These are phyloP conservation scores for Amaurobius ferox DNA, from an alignment of 2,888 invertebrate species.

Conservation along the genomic window DNA sequence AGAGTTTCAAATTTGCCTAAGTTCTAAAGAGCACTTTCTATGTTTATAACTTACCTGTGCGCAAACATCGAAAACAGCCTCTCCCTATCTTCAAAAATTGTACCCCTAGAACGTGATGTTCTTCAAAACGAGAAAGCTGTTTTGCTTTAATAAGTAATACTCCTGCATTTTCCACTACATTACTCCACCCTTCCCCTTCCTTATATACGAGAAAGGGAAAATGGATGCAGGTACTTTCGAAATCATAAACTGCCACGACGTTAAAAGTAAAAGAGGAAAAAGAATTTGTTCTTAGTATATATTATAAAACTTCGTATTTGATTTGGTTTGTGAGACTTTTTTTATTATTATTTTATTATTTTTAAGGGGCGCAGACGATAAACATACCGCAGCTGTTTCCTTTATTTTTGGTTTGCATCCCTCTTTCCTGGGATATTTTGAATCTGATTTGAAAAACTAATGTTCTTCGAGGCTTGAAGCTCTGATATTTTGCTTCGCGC, in stretches of 20 bases:
- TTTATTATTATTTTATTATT: neutral
- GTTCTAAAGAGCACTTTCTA: no score
- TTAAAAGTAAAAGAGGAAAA: neutral
- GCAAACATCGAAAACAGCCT: neutral
- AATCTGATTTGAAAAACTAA: constrained; percentile 55
- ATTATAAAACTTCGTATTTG: neutral
- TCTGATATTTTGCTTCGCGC: no score
- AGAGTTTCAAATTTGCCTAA: no score
- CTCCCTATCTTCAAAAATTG: neutral
- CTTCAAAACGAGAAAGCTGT: constrained; percentile 1
- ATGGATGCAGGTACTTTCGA: neutral
- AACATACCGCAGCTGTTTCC: constrained; percentile 36
- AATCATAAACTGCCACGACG: neutral
- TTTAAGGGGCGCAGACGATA: neutral
- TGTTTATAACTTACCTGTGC: no score
- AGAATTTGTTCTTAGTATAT: neutral
- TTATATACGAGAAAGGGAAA: neutral
- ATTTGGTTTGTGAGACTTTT: neutral
- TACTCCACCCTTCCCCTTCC: neutral
- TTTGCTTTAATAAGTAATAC: constrained; percentile 15
- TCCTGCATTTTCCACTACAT: constrained; percentile 17
- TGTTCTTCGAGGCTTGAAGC: constrained; percentile 5
- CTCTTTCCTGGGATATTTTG: constrained; percentile 30
- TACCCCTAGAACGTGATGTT: neutral
- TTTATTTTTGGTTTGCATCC: constrained; percentile 5